Evolutionary conservation across 2,888 invertebrate species (phyloP).

Genomic region (Emmelina monodactyla): DNA sequence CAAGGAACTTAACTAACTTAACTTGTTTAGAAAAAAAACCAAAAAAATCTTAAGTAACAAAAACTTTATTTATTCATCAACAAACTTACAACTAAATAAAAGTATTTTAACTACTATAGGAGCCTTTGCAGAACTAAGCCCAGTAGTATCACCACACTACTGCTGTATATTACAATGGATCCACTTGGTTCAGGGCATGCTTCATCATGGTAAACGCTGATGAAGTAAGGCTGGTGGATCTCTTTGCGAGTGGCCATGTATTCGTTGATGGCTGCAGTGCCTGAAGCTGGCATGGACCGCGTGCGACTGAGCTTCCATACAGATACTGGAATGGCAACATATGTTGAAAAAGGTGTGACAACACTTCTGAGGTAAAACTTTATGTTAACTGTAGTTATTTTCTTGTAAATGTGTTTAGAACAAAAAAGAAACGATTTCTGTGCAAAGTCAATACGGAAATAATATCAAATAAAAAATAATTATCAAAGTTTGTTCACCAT

Average conservation of each 20-base stretch:
- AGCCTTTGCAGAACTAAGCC: no score
- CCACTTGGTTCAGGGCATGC: constrained; percentile 42
- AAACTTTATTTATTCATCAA: no score
- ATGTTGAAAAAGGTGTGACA: no score
- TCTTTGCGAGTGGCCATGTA: constrained; percentile 27
- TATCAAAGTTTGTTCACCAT: no score
- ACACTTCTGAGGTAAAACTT: background rate
- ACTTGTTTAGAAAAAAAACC: no score
- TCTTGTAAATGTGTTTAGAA: background rate
- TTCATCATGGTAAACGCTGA: constrained; percentile 26
- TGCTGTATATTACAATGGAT: constrained; percentile 32
- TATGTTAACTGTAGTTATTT: background rate
- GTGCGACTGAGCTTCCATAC: constrained; percentile 45
- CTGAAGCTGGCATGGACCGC: constrained; percentile 22
- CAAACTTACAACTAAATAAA: no score
- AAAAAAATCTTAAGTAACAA: no score
- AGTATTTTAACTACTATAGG: no score
- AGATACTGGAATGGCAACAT: constrained; percentile 30
- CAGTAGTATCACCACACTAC: constrained; percentile 34
- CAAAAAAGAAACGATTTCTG: no score
- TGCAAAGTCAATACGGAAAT: no score
- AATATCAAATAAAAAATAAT: no score
- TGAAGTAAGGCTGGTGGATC: constrained; percentile 35
- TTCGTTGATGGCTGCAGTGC: constrained; percentile 21
- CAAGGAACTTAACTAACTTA: no score